Evolutionary conservation across 2,888 invertebrate species (phyloP).

Genomic region (Ephialtes manifestator): DNA sequence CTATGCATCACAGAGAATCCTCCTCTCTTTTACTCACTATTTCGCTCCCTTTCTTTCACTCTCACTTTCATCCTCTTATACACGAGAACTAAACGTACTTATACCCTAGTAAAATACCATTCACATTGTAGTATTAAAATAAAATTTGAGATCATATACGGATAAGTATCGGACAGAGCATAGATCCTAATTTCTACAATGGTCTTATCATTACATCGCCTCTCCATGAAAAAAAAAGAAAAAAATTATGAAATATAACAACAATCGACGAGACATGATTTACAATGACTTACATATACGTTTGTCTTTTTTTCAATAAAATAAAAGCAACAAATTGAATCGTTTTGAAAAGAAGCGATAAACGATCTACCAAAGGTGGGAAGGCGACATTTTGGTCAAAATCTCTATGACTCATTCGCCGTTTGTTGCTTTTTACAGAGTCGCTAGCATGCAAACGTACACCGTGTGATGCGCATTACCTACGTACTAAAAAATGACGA

Average conservation of each 20-base stretch:
- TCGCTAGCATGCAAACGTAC: constrained; percentile 33
- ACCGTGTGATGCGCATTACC: constrained; percentile 53
- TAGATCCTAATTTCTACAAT: constrained; percentile 66
- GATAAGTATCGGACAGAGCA: constrained; percentile 68
- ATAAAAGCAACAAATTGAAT: constrained; percentile 62
- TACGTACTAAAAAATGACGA: constrained; percentile 67
- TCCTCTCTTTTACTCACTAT: constrained; percentile 10
- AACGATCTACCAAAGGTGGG: not conserved
- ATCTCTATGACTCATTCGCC: constrained; percentile 36
- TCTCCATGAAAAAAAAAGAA: constrained; percentile 27
- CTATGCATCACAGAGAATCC: constrained; percentile 56
- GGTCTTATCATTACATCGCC: constrained; percentile 57
- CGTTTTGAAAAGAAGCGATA: constrained; percentile 15
- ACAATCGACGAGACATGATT: constrained; percentile 66
- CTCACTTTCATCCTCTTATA: constrained; percentile 41
- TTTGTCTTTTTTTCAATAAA: constrained; percentile 68
- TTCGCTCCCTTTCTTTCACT: constrained; percentile 9
- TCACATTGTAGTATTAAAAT: constrained; percentile 72
- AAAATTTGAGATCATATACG: constrained; percentile 75
- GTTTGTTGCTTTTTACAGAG: constrained; percentile 37
- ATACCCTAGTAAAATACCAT: constrained; percentile 73
- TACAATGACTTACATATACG: constrained; percentile 65
- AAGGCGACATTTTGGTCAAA: constrained; percentile 27
- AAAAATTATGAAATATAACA: constrained; percentile 51
- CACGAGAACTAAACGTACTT: constrained; percentile 66